These are phyloP conservation scores for Vannuccia rotundouncinata DNA, from an alignment of 2,888 invertebrate species.

Conservation along the genomic window DNA sequence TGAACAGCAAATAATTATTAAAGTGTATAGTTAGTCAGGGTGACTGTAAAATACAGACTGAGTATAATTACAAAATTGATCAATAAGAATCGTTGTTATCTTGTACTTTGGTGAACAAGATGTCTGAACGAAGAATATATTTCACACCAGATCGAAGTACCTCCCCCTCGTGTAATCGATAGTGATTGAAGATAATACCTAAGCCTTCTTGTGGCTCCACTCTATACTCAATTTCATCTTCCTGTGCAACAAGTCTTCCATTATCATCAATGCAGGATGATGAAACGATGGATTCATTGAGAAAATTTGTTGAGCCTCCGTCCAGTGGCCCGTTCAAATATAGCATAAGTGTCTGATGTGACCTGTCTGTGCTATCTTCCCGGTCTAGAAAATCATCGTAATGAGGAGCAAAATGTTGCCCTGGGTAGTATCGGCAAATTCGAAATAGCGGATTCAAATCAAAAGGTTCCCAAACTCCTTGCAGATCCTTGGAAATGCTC, in stretches of 20 bases:
- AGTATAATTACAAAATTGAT: not conserved
- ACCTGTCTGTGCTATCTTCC: slow-evolving; percentile 42
- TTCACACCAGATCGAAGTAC: slow-evolving; percentile 47
- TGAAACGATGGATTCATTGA: slow-evolving; percentile 47
- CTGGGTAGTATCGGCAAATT: slow-evolving; percentile 47
- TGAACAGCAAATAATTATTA: not conserved
- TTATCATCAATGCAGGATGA: slow-evolving; percentile 43
- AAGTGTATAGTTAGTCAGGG: too few relatives aligned
- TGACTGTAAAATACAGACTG: too few relatives aligned
- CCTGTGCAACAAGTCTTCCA: slow-evolving; percentile 50
- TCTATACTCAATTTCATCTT: slow-evolving; percentile 47
- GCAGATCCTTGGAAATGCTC: slow-evolving; percentile 41
- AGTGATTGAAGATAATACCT: slow-evolving; percentile 51
- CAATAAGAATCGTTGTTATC: not conserved
- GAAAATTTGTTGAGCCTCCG: slow-evolving; percentile 51
- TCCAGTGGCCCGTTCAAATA: slow-evolving; percentile 49
- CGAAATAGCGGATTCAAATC: slow-evolving; percentile 49
- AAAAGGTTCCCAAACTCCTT: slow-evolving; percentile 47
- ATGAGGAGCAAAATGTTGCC: slow-evolving; percentile 52
- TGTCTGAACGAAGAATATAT: slow-evolving; percentile 50
- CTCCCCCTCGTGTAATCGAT: slow-evolving; percentile 49
- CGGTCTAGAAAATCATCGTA: slow-evolving; percentile 46
- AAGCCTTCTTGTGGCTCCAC: slow-evolving; percentile 48
- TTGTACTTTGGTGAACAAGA: slow-evolving; percentile 44
- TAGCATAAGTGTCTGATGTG: slow-evolving; percentile 50